Conservation (phyloP, 2,113 vertebrate genomes). For the Anoplopoma fimbria region DNA sequence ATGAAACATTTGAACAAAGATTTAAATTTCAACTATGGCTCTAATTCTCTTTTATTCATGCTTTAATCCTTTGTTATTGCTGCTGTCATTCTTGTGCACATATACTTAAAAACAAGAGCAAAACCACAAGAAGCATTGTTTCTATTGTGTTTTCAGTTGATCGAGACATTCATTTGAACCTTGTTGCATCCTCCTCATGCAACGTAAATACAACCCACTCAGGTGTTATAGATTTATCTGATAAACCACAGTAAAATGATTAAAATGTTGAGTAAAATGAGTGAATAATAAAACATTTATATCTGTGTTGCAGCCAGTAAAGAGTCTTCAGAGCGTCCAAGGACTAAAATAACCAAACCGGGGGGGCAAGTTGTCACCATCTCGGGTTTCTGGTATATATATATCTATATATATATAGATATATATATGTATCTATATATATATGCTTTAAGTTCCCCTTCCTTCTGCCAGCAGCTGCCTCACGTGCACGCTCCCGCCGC, state of each 20-base stretch:
- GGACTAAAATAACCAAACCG: conserved; percentile 54
- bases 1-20: neutral
- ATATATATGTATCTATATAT: conserved; percentile 6
- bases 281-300: neutral
- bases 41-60: neutral
- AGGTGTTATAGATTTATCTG: neutral
- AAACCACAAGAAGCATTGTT: neutral
- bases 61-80: neutral
- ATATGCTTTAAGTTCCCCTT: conserved; percentile 9
- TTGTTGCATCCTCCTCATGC: neutral
- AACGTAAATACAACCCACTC: neutral
- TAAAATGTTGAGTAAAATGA: neutral
- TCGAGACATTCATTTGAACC: neutral
- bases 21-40: neutral
- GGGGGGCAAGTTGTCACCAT: conserved; percentile 13
- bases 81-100: neutral
- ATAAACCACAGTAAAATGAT: neutral
- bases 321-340: conserved; percentile 27
- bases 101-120: neutral
- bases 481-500: conserved; percentile 54
- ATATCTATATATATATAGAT: neutral
- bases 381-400: conserved; percentile 50
- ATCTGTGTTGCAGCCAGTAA: conserved; percentile 13
- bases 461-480: conserved; percentile 61
- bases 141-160: neutral